Percentiles rank a stretch among this genome's conserved stretches.
Conservation (phyloP, 2,797 vertebrate genomes). For the Silurus aristotelis region DNA sequence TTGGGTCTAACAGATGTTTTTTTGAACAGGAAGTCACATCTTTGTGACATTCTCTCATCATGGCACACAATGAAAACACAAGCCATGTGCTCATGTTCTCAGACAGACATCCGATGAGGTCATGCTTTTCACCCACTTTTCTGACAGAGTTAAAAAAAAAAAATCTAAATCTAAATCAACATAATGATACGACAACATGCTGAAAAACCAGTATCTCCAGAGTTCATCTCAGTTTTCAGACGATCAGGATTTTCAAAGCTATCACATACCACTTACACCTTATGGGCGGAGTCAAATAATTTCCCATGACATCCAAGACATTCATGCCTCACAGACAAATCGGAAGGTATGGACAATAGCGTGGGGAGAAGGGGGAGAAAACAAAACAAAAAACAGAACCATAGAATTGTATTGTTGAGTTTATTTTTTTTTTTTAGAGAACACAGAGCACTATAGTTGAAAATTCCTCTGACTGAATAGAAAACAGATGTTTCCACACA, state of each 20-base stretch:
- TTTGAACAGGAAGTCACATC: background rate
- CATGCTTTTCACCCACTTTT: background rate
- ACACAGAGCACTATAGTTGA: background rate
- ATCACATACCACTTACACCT: constrained; percentile 2
- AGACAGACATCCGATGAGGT: background rate
- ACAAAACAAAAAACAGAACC: background rate
- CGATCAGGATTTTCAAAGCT: background rate
- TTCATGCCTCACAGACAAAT: background rate
- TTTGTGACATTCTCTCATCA: background rate
- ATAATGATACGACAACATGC: background rate
- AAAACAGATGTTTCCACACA: background rate
- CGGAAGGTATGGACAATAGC: background rate
- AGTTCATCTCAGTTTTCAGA: background rate
- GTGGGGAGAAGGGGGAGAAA: too few relatives aligned
- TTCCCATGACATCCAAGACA: background rate
- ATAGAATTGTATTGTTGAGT: background rate
- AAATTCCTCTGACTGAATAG: background rate
- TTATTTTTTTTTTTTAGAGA: background rate
- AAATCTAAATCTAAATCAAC: background rate
- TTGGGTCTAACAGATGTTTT: background rate
- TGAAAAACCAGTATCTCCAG: background rate
- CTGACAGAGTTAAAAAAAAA: background rate
- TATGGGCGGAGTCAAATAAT: background rate
- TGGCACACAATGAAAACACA: background rate
- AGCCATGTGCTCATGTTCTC: background rate